Percentiles rank a stretch among this genome's conserved stretches.
These are phyloP conservation scores for Augiades crinisus DNA, from an alignment of 2,888 invertebrate genomes.

Conservation along the genomic window DNA sequence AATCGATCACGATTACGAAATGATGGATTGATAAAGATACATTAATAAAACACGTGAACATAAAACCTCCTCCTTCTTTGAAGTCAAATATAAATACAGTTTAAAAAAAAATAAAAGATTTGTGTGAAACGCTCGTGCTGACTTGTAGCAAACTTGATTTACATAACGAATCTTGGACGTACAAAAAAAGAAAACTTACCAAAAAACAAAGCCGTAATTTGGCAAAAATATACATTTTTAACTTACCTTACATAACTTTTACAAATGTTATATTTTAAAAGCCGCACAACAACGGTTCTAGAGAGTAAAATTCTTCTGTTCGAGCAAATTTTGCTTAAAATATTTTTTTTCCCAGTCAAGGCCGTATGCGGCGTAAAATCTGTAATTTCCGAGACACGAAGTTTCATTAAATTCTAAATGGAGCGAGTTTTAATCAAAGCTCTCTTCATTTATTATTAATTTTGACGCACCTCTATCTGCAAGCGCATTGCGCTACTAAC, in stretches of 20 bases:
- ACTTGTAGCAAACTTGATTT: no score
- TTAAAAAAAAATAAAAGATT: no score
- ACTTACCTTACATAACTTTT: neutral
- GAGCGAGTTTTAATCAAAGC: constrained; percentile 25
- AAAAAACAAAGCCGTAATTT: neutral
- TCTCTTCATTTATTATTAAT: constrained; percentile 25
- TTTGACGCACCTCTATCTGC: constrained; percentile 26
- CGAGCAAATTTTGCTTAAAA: neutral
- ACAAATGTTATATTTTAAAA: neutral
- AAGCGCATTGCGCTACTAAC: constrained; percentile 24
- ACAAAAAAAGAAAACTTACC: no score
- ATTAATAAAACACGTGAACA: no score
- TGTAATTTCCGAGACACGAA: constrained; percentile 19
- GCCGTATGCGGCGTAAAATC: constrained; percentile 11
- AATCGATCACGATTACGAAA: no score
- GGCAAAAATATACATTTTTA: no score
- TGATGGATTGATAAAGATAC: no score
- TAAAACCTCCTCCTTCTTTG: no score
- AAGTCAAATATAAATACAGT: no score
- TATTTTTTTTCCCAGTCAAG: constrained; percentile 3
- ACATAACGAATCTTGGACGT: no score
- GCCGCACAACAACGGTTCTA: neutral
- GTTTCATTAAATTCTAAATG: constrained; percentile 25
- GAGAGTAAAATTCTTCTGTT: neutral
- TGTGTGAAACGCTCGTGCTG: no score